Conservation (phyloP, 2,113 vertebrate genomes). For the Catagonus wagneri region DNA sequence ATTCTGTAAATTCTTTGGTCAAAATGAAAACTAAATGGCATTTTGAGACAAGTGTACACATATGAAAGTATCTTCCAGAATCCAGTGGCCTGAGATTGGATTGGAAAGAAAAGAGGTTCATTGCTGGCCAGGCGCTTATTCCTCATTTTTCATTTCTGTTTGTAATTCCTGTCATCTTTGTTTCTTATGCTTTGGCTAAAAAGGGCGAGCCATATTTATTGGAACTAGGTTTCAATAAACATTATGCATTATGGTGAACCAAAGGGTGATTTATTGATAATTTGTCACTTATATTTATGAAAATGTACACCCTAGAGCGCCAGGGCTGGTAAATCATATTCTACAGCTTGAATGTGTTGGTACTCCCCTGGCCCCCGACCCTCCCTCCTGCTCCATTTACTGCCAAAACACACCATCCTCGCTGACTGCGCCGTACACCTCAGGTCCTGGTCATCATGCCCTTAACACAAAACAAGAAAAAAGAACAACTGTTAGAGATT, state of each 20-base stretch:
- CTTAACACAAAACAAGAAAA: conserved; percentile 82
- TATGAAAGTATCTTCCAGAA: conserved; percentile 59
- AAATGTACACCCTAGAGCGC: conserved; percentile 86
- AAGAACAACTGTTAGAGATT: conserved; percentile 83
- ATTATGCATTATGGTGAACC: conserved; percentile 89
- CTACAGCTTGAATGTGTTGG: conserved; percentile 81
- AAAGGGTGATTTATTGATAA: conserved; percentile 90
- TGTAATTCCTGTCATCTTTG: conserved; percentile 90
- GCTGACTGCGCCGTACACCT: conserved; percentile 71
- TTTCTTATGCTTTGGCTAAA: conserved; percentile 89
- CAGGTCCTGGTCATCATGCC: conserved; percentile 74
- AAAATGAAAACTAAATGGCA: conserved; percentile 65
- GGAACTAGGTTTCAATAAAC: conserved; percentile 91
- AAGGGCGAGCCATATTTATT: conserved; percentile 91
- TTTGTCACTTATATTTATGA: conserved; percentile 92
- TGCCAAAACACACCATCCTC: conserved; percentile 79
- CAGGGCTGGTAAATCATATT: conserved; percentile 89
- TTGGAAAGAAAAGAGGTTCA: conserved; percentile 39
- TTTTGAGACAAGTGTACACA: conserved; percentile 61
- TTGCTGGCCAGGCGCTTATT: conserved; percentile 78
- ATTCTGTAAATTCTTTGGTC: conserved; percentile 60
- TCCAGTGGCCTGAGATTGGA: conserved; percentile 65
- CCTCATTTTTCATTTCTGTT: conserved; percentile 89
- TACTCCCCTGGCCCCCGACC: neutral
- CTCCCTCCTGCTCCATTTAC: conserved; percentile 56